Base-by-base conservation (phyloP, 2,888 invertebrate genomes). In the Aricia artaxerxes region DNA sequence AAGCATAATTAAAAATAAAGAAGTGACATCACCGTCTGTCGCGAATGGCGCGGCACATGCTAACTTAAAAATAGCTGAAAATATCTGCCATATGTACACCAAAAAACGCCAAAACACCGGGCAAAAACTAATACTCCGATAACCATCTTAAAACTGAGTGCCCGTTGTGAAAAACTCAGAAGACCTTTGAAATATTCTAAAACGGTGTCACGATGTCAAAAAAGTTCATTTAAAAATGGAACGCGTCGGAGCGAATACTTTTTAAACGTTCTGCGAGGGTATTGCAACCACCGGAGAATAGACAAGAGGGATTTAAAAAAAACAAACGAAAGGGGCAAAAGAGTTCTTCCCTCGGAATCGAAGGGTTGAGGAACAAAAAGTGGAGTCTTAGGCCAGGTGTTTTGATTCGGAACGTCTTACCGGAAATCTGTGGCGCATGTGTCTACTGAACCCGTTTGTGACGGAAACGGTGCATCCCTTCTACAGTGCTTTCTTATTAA, bases 401-500 rank as follows among this genome's bases (percentile, higher is more conserved):
- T 86, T 87, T 86, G 84, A 88, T 88, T 88, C 85, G 88, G 87
- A 88, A 85, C 88, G 89, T 88, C 90, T 91, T 92, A 88, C 93
- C 93, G 93, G 93, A 93, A 92, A 93, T 94, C 92, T 92, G 92
- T 88, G 91, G 87, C 88, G 90, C 92, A 92, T 92, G 89, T 92
- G 92, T 90, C 91, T 89, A 86, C 82, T 80, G 89, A 91, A 91
- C 91, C 91, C 91, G 91, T 90, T 88, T 88, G 83, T 85, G 85
- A 89, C 93, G 93, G 94, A 94, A 93, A 91, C 92, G 89, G 86
- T 87, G 86, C 85, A 92, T 92, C 93, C 93, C 91, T 88, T 87
- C 88, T 88, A 87, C 88, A 86, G 76, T 80, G 83, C 82, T 86
- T 87, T 87, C 87, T 89, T 87, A 86, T 86, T 87, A 86, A 86